Evolutionary conservation across 2,888 invertebrate species (phyloP).

Genomic region (Formica aserva): DNA sequence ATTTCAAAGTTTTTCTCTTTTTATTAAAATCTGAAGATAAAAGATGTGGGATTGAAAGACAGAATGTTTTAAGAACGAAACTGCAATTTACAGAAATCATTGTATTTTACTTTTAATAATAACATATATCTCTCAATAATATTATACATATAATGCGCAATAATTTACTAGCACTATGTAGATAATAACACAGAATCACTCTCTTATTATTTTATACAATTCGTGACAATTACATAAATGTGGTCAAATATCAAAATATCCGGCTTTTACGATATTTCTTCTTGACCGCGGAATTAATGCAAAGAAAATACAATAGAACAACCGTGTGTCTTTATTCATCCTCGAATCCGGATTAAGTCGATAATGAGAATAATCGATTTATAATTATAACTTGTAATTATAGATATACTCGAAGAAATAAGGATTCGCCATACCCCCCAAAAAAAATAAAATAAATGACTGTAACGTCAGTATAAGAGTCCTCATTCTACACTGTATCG

Average conservation of each 20-base stretch:
- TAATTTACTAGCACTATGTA: slow-evolving; percentile 8
- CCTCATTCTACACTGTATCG: not conserved
- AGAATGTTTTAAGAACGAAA: slow-evolving; percentile 8
- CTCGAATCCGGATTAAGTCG: not conserved
- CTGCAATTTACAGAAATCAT: slow-evolving; percentile 45
- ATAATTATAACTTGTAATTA: not conserved
- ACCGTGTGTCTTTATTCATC: not conserved
- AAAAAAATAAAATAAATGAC: not conserved
- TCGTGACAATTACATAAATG: not conserved
- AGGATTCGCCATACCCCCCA: not conserved
- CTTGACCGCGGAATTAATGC: too few relatives aligned
- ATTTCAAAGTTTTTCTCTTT: too few relatives aligned
- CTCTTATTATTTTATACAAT: slow-evolving; percentile 18
- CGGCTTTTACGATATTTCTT: not conserved
- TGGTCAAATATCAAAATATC: not conserved
- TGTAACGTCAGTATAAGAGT: not conserved
- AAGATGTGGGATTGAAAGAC: not conserved
- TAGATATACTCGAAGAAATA: not conserved
- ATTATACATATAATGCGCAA: slow-evolving; percentile 28
- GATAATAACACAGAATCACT: not conserved
- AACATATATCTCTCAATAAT: slow-evolving; percentile 27
- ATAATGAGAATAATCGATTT: not conserved
- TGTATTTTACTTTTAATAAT: slow-evolving; percentile 36
- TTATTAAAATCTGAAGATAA: not conserved
- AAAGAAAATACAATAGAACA: too few relatives aligned